Base-by-base conservation (phyloP, 2,888 invertebrate species). In the Cantharis nigra region DNA sequence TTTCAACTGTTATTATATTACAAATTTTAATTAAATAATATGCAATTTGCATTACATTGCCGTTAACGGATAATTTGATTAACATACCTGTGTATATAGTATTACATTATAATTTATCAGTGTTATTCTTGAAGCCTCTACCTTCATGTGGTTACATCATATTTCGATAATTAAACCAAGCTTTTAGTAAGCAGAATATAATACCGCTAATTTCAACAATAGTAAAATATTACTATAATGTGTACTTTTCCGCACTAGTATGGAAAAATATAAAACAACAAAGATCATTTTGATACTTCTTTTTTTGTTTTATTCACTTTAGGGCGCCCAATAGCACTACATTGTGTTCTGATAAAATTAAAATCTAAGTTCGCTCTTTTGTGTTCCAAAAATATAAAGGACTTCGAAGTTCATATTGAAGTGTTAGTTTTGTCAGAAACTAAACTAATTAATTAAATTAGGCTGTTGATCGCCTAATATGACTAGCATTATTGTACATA, bases 1-100 rank as follows among this genome's bases (percentile, higher is more conserved):
- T 67, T 69, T 33, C 65, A n/a, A 49, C 16, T 10, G 71, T 74
- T 76, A 78, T 78, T 78, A 74, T 64, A 78, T 78, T 78, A 76
- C 63, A 70, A 76, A 71, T 76, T 74, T 70, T 78, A 74, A 78
- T 78, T 78, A 76, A 78, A 78, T 76, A 78, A 78, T 76, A 30
- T 71, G 76, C 74, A 78, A 78, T 76, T 78, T 78, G 76, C 76
- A 76, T 78, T 71, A 76, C 76, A 78, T 78, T 78, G 74, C 74
- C 71, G 71, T 76, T 76, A 78, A 74, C 71, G 63, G 49, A 28
- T 78, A 76, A 76, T 76, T 76, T 73, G 71, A 74, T 78, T 70
- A 73, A 74, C 63, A 69, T 65, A 71, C 73, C 65, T 71, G 69
- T 78, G 67, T 65, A 28, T 69, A 71, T 69, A 72, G 72, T 73